Percentiles rank a stretch among this genome's conserved stretches.
Conservation (phyloP, 2,797 vertebrate species). For the Hypotaenidia philippensis region DNA sequence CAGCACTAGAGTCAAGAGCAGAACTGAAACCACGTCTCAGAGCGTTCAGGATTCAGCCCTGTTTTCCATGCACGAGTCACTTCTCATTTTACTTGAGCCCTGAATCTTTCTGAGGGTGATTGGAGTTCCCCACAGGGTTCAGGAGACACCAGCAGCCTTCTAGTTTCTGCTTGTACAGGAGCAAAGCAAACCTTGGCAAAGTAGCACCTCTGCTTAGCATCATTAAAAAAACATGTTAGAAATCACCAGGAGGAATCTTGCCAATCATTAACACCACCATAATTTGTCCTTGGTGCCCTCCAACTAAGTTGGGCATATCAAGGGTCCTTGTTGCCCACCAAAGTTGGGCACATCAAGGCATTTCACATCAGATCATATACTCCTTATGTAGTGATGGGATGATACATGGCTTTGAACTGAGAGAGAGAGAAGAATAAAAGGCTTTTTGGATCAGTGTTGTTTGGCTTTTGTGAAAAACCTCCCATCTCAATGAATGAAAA, state of each 20-base stretch:
- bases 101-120: neutral
- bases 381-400: neutral
- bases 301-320: neutral
- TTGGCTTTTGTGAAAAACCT: neutral
- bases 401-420: neutral
- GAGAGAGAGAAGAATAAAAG: neutral
- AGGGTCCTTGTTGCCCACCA: neutral
- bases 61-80: neutral
- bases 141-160: neutral
- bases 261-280: neutral
- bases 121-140: neutral
- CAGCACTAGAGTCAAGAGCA: neutral
- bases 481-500: neutral
- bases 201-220: neutral
- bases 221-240: neutral
- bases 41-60: neutral
- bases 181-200: neutral
- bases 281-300: neutral
- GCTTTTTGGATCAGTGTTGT: neutral
- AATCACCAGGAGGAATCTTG: neutral
- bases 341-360: neutral
- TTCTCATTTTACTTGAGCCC: neutral
- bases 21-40: slow-evolving; percentile 27
- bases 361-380: neutral
- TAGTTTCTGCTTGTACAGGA: neutral